phyloP scores from a whole-genome alignment of 2,797 vertebrate genomes.

The Loriculus beryllinus region DNA sequence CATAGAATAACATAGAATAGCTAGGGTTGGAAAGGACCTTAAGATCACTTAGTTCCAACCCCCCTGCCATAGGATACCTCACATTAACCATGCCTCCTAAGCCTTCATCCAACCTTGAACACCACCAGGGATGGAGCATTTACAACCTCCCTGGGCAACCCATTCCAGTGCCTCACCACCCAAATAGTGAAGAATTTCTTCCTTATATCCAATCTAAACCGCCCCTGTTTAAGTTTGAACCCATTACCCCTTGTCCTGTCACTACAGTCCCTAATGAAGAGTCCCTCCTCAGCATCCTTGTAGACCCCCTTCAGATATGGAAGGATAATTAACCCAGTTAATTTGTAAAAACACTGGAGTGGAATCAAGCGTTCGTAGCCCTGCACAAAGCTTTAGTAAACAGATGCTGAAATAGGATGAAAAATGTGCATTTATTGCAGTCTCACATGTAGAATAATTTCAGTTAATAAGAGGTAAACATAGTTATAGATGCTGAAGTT shows the following conservation, averaged over 20 bases:
- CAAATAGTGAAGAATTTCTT: neutral
- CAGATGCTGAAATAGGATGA: neutral
- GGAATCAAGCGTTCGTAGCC: neutral
- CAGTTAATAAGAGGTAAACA: neutral
- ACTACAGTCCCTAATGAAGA: neutral
- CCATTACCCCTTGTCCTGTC: neutral
- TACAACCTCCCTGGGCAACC: too few species aligned
- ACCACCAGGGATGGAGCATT: too few species aligned
- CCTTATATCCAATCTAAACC: neutral
- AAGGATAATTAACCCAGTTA: neutral
- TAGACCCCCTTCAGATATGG: neutral
- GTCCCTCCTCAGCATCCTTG: neutral
- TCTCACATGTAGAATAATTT: neutral
- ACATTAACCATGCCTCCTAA: neutral
- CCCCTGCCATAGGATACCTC: neutral
- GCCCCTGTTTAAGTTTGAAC: neutral
- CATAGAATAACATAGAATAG: neutral
- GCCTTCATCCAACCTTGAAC: too few species aligned
- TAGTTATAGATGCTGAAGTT: neutral
- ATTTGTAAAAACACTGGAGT: neutral
- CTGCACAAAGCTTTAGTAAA: neutral
- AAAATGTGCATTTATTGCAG: neutral
- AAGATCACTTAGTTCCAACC: neutral
- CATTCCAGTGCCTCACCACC: too few species aligned
- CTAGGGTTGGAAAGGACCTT: neutral